phyloP scores from a whole-genome alignment of 2,797 vertebrate species.

The Lateolabrax maculatus region DNA sequence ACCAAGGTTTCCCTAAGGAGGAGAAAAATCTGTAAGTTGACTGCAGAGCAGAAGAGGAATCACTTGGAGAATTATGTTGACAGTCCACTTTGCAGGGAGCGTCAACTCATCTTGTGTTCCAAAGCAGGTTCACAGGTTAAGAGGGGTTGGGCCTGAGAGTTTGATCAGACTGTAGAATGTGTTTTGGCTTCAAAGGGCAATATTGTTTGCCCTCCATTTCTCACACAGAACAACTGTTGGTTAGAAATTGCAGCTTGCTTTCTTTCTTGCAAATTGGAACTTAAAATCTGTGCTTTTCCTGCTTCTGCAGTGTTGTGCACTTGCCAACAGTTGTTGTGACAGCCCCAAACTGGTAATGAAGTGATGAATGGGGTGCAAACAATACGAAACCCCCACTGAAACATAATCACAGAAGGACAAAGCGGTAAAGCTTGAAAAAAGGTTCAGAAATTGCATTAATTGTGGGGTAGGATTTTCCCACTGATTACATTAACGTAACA shows the following conservation, averaged over 20 bases:
- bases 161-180: constrained; percentile 70
- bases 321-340: constrained; percentile 49
- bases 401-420: constrained; percentile 50
- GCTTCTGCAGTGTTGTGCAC: constrained; percentile 21
- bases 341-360: constrained; percentile 55
- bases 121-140: constrained; percentile 67
- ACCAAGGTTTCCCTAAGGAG: constrained; percentile 32
- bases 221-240: constrained; percentile 41
- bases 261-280: constrained; percentile 57
- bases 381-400: constrained; percentile 44
- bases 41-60: constrained; percentile 69
- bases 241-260: constrained; percentile 37
- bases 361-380: constrained; percentile 60
- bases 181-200: constrained; percentile 61
- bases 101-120: constrained; percentile 71
- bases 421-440: constrained; percentile 30
- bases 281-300: constrained; percentile 41
- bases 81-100: constrained; percentile 74
- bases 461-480: constrained; percentile 27
- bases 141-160: constrained; percentile 50
- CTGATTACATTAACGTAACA: constrained; percentile 44
- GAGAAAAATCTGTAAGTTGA: constrained; percentile 37
- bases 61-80: constrained; percentile 76
- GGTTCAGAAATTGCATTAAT: constrained; percentile 55
- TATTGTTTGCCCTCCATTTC: constrained; percentile 65